These are phyloP conservation scores for Stichopus chloronotus DNA, from an alignment of 35 echinoderm and acorn worm species.

Conservation along the genomic window DNA sequence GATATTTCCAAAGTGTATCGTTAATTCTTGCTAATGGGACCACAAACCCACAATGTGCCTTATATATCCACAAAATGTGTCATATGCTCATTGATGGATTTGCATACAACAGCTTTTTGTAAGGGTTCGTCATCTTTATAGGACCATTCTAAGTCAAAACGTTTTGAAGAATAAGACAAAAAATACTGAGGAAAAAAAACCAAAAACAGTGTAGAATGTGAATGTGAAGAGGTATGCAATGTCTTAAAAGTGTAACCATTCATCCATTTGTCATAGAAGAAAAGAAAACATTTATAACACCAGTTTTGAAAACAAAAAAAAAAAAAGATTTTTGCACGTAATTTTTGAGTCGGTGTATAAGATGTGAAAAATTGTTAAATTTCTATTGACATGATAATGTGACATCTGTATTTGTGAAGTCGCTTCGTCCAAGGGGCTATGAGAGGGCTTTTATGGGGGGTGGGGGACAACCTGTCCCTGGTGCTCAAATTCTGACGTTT, in stretches of 20 bases:
- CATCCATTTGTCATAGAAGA: neutral
- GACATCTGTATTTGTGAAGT: neutral
- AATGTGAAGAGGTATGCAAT: neutral
- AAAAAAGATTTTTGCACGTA: neutral
- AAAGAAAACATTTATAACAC: neutral
- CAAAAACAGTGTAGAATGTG: neutral
- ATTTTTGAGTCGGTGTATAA: neutral
- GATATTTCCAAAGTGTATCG: slow-evolving; percentile 5
- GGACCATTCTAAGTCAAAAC: slow-evolving; percentile 3
- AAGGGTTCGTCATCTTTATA: neutral
- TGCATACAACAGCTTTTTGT: slow-evolving; percentile 31
- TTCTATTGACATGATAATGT: neutral
- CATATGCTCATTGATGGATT: slow-evolving; percentile 33
- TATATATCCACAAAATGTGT: slow-evolving; percentile 25
- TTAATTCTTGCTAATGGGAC: slow-evolving; percentile 29
- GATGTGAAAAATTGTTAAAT: neutral
- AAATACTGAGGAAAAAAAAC: neutral
- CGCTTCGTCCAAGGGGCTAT: too few species aligned
- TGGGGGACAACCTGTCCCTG: too few species aligned
- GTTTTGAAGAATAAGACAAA: slow-evolving; percentile 1
- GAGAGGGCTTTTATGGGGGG: too few species aligned
- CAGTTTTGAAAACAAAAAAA: neutral
- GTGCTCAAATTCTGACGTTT: too few species aligned
- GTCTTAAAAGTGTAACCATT: neutral
- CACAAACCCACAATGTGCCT: slow-evolving; percentile 52